Evolutionary conservation across 2,888 invertebrate genomes (phyloP).

Genomic region (Cosmia trapezina): DNA sequence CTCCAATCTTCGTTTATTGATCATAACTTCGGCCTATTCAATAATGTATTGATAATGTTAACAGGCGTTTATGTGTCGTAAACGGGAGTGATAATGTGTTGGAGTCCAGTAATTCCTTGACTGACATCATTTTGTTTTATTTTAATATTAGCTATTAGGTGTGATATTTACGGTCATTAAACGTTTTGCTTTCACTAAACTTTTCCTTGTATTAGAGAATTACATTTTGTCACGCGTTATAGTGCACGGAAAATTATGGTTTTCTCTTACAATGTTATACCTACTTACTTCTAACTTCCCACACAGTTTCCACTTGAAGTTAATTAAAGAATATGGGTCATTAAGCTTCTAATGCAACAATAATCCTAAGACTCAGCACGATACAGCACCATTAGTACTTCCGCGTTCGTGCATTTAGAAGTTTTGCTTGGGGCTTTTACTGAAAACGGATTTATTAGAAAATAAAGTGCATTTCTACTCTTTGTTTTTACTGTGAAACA

Average conservation of each 20-base stretch:
- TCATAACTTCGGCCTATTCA: conserved; percentile 84
- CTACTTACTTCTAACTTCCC: not conserved
- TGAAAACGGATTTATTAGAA: conserved; percentile 30
- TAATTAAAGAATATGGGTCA: conserved; percentile 26
- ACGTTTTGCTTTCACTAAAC: not conserved
- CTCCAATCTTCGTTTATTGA: conserved; percentile 88
- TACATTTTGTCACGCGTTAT: not conserved
- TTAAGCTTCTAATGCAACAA: conserved; percentile 25
- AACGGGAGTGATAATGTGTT: conserved; percentile 46
- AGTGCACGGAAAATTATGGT: not conserved
- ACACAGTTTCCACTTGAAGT: conserved; percentile 9
- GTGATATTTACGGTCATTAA: conserved; percentile 8
- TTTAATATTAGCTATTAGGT: conserved; percentile 37
- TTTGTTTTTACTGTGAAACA: conserved; percentile 15
- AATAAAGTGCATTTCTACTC: conserved; percentile 23
- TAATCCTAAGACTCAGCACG: conserved; percentile 39
- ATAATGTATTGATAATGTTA: conserved; percentile 86
- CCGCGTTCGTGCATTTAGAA: conserved; percentile 25
- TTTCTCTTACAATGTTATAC: not conserved
- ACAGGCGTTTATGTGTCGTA: conserved; percentile 79
- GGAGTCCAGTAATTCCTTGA: conserved; percentile 32
- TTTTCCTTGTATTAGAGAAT: not conserved
- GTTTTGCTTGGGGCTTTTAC: conserved; percentile 44
- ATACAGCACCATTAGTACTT: conserved; percentile 43
- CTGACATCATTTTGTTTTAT: conserved; percentile 43